Conservation (phyloP, 2,113 vertebrate genomes). For the Phylloscopus whistleri region DNA sequence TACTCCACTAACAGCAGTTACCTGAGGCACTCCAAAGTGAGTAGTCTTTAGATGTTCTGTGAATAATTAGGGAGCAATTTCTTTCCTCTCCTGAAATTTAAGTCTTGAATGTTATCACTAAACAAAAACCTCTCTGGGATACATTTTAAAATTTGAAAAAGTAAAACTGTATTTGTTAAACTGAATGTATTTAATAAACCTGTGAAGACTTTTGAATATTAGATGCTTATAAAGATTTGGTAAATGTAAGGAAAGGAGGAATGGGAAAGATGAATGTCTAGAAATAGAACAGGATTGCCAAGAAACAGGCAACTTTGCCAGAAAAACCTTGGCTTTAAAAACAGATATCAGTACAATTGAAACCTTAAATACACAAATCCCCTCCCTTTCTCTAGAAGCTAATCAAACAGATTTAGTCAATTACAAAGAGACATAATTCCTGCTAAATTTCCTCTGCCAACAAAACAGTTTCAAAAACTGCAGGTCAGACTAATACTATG, state of each 20-base stretch:
- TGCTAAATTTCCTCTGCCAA: neutral
- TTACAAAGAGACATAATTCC: neutral
- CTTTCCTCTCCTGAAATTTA: neutral
- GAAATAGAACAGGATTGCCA: neutral
- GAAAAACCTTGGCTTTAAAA: conserved; percentile 6
- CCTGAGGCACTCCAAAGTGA: neutral
- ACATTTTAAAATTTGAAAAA: neutral
- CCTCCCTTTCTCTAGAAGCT: neutral
- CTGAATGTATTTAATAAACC: neutral
- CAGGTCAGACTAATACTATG: neutral
- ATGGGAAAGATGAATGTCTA: neutral
- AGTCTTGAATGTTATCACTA: neutral
- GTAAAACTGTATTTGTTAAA: neutral
- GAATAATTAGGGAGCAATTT: neutral
- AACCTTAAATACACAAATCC: neutral
- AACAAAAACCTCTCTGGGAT: neutral
- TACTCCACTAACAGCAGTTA: neutral
- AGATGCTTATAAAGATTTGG: neutral
- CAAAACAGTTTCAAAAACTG: neutral
- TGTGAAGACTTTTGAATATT: neutral
- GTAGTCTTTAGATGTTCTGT: neutral
- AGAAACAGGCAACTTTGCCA: neutral
- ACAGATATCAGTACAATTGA: neutral
- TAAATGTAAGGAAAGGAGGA: neutral
- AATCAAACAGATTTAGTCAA: neutral